These are phyloP conservation scores for Panthera tigris DNA, from an alignment of 2,113 vertebrate species.

Conservation along the genomic window DNA sequence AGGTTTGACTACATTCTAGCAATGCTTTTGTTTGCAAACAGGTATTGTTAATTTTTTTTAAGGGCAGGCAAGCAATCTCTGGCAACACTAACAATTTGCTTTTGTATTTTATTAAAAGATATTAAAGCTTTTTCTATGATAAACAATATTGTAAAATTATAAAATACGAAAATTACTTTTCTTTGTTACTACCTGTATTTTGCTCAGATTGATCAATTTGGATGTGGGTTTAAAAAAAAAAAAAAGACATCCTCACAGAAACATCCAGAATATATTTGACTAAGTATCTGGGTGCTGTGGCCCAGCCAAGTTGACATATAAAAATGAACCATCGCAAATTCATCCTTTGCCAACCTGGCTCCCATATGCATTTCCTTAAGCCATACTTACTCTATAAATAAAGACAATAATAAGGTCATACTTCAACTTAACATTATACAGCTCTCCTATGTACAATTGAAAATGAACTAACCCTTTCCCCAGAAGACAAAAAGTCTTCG, in stretches of 20 bases:
- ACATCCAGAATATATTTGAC: background rate
- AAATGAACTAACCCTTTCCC: background rate
- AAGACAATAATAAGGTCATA: background rate
- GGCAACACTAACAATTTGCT: conserved; percentile 18
- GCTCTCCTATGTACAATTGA: background rate
- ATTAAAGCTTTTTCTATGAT: conserved; percentile 42
- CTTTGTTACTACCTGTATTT: conserved; percentile 39
- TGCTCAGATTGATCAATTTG: conserved; percentile 7
- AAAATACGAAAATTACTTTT: conserved; percentile 52
- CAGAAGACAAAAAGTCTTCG: background rate
- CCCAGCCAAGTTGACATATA: background rate
- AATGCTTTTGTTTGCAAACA: conserved; percentile 25
- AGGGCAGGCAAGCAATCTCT: conserved; percentile 31
- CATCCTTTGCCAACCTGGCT: background rate
- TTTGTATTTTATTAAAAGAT: conserved; percentile 56
- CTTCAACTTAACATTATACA: background rate
- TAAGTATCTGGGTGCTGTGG: background rate
- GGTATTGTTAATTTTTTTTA: conserved; percentile 37
- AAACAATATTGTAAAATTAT: conserved; percentile 40
- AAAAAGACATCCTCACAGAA: background rate
- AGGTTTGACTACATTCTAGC: background rate
- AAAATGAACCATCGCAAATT: background rate
- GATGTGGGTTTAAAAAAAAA: background rate
- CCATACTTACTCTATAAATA: background rate
- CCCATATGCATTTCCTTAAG: background rate